A percentile compares a stretch with the other conserved stretches of the same genome.
Conservation (phyloP, 2,888 invertebrate species). For the Agrotis puta region DNA sequence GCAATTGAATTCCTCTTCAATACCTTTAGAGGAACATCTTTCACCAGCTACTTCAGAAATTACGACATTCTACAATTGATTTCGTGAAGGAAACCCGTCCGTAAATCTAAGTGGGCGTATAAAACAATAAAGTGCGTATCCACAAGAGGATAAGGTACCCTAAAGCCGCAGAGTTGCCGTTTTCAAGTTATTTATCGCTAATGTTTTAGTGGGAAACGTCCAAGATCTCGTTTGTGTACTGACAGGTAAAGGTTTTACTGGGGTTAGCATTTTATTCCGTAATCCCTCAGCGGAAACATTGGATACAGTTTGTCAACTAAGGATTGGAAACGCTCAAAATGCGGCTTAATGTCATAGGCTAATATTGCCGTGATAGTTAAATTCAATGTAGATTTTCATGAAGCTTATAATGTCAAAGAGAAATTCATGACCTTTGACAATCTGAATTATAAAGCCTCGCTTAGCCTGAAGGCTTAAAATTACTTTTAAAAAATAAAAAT, state of each 20-base stretch:
- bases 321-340: constrained; percentile 26
- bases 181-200: constrained; percentile 70
- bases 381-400: background rate
- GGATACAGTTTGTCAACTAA: constrained; percentile 38
- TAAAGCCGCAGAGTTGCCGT: constrained; percentile 62
- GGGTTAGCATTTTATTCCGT: constrained; percentile 45
- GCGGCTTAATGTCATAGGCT: constrained; percentile 36
- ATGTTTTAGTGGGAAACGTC: constrained; percentile 61
- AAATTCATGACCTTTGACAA: constrained; percentile 9
- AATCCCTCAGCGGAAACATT: constrained; percentile 44
- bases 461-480: background rate
- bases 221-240: constrained; percentile 48
- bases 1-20: constrained; percentile 5
- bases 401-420: background rate
- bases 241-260: constrained; percentile 56
- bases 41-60: constrained; percentile 33
- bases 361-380: constrained; percentile 2
- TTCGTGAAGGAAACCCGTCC: constrained; percentile 43
- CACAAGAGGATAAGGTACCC: constrained; percentile 63
- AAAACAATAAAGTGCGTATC: constrained; percentile 67
- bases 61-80: constrained; percentile 41
- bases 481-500: background rate
- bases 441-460: background rate
- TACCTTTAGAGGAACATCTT: constrained; percentile 22
- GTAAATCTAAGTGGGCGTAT: constrained; percentile 65